These are phyloP conservation scores for Triplophysa dalaica DNA, from an alignment of 2,113 vertebrate species.

Conservation along the genomic window DNA sequence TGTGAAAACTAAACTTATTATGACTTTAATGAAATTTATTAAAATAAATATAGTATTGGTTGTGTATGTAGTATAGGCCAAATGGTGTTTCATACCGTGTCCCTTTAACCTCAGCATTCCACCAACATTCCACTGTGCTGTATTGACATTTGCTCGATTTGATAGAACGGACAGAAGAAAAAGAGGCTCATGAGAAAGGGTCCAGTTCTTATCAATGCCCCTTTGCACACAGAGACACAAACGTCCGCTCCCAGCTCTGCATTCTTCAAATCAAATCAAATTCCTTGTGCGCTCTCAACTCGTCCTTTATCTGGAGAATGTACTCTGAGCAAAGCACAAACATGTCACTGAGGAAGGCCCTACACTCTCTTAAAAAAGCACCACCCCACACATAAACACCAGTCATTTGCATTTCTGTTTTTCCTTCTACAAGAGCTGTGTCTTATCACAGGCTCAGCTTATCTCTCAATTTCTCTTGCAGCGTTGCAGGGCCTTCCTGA, in stretches of 20 bases:
- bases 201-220: conserved; percentile 65
- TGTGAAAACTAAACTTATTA: too few species aligned
- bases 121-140: too few species aligned
- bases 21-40: too few species aligned
- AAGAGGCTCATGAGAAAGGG: conserved; percentile 62
- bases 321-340: conserved; percentile 75
- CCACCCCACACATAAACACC: neutral
- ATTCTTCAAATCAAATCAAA: conserved; percentile 78
- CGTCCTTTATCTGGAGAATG: conserved; percentile 79
- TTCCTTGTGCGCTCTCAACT: conserved; percentile 74
- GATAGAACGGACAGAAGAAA: conserved; percentile 38
- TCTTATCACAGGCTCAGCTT: conserved; percentile 71
- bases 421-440: conserved; percentile 52
- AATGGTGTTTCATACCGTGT: too few species aligned
- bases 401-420: conserved; percentile 71
- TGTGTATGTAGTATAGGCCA: too few species aligned
- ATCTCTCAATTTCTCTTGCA: conserved; percentile 76
- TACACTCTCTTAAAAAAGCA: conserved; percentile 50
- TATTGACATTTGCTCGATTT: conserved; percentile 2
- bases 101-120: too few species aligned
- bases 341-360: conserved; percentile 75
- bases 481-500: conserved; percentile 70
- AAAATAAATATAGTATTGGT: too few species aligned
- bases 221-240: conserved; percentile 59
- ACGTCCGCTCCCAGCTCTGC: conserved; percentile 70